Evolutionary conservation across 2,888 invertebrate genomes (phyloP), one percentile per base, ranked within the genome.

Genomic region (Drosophila anomalipes): DNA sequence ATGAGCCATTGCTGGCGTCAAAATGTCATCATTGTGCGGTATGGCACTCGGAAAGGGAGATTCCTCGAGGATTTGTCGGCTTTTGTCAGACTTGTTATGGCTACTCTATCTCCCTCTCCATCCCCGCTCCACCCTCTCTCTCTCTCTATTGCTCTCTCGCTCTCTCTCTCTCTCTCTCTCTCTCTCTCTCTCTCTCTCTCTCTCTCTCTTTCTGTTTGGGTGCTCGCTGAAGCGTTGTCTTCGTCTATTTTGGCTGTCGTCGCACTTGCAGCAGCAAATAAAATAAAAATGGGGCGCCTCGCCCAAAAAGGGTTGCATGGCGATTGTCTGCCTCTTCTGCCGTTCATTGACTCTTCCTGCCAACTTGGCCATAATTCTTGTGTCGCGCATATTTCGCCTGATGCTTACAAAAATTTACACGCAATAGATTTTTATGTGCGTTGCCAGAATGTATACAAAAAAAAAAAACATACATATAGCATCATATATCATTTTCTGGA

Each of bases 1-100:
- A 92, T 92, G 92, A 92, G 86, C 89, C 92, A 88, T 91, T 88
- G 76, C 82, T 77, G 92, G 92, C 92, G 91, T 86, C 92, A 90
- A 90, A 89, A 74, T 87, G 90, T 83, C 86, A 84, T 77, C 79
- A 79, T 81, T 75, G 85, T 71, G 81, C 66, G 77, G 66, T 35
- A 39, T 67, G 63, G 54, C 60, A 57, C 71, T 70, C 54, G 61
- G 54, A 49, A 58, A 68, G 66, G 51, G 62, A 72, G 70, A 67
- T 67, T 64, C 68, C 39, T 66, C 58, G 26, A 66, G 70, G 79
- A 76, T 82, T 79, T 82, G 65, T 57, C 56, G 64, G 64, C 82
- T 77, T 69, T 68, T 77, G 77, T 73, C 63, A 58, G 69, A 81
- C 81, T 81, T 72, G 81, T 81, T 81, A 81, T 69, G 69, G 67